These are phyloP conservation scores for Pampus argenteus DNA, from an alignment of 2,797 vertebrate genomes.

Conservation along the genomic window DNA sequence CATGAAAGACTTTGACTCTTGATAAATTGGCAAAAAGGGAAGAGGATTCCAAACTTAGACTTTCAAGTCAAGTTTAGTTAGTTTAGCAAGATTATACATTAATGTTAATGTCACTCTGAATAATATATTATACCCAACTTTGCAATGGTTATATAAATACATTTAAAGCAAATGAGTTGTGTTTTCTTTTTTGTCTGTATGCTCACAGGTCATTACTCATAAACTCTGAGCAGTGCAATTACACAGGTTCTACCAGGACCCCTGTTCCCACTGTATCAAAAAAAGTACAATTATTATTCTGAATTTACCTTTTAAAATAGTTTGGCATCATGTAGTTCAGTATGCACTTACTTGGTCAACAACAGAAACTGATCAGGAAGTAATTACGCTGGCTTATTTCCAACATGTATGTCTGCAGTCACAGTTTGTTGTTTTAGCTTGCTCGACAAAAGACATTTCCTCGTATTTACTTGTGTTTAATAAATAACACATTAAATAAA, in stretches of 20 bases:
- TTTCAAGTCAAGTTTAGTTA: too few species aligned
- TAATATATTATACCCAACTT: neutral
- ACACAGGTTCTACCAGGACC: neutral
- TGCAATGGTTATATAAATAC: neutral
- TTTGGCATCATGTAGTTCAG: neutral
- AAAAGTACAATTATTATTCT: neutral
- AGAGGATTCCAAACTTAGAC: neutral
- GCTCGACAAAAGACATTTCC: neutral
- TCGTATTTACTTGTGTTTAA: slow-evolving; percentile 1
- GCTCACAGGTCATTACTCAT: too few species aligned
- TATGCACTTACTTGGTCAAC: neutral
- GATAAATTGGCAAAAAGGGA: neutral
- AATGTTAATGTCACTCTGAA: neutral
- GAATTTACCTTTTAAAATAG: neutral
- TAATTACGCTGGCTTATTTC: neutral
- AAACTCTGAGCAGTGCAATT: too few species aligned
- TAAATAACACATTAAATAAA: too few species aligned
- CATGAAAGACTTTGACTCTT: slow-evolving; percentile 11
- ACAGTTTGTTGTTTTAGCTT: neutral
- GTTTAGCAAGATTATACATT: too few species aligned
- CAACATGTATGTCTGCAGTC: neutral
- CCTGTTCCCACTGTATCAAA: neutral
- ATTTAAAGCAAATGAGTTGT: neutral
- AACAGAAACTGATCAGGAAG: neutral
- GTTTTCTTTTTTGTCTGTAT: neutral